Conservation (phyloP, 2,113 vertebrate genomes). For the Phycodurus eques region DNA sequence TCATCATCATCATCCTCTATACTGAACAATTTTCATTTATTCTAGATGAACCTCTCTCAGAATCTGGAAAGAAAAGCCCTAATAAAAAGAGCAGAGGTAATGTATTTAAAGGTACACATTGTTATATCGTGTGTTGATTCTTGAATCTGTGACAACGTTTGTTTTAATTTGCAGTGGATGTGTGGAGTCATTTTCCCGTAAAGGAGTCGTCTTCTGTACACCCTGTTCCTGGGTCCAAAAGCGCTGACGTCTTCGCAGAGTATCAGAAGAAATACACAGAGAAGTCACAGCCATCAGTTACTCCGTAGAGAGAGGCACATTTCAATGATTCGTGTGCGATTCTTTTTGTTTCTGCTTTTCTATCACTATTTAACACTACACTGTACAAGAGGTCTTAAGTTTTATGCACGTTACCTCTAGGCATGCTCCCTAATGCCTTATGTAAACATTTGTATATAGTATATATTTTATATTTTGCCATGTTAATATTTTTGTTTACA, state of each 20-base stretch:
- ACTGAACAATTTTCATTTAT: background rate
- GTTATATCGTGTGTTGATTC: background rate
- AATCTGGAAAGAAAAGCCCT: background rate
- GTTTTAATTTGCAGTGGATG: background rate
- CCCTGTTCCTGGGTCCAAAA: background rate
- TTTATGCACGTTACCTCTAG: background rate
- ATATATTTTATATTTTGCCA: background rate
- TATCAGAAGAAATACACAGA: slow-evolving; percentile 61
- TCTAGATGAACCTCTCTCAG: background rate
- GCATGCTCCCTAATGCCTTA: background rate
- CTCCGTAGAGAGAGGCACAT: background rate
- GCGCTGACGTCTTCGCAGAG: slow-evolving; percentile 36
- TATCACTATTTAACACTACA: no score
- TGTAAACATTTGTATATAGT: background rate
- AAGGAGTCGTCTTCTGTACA: background rate
- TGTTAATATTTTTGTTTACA: background rate
- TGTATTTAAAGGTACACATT: background rate
- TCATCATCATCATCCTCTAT: background rate
- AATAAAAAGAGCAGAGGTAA: background rate
- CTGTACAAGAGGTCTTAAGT: no score
- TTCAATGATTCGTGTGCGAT: no score
- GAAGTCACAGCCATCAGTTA: background rate
- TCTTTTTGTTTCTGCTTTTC: no score
- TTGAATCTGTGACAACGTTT: background rate
- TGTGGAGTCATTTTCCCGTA: background rate